These are phyloP conservation scores for Hydrolagus colliei DNA, from an alignment of 2,797 vertebrate species.

Conservation along the genomic window DNA sequence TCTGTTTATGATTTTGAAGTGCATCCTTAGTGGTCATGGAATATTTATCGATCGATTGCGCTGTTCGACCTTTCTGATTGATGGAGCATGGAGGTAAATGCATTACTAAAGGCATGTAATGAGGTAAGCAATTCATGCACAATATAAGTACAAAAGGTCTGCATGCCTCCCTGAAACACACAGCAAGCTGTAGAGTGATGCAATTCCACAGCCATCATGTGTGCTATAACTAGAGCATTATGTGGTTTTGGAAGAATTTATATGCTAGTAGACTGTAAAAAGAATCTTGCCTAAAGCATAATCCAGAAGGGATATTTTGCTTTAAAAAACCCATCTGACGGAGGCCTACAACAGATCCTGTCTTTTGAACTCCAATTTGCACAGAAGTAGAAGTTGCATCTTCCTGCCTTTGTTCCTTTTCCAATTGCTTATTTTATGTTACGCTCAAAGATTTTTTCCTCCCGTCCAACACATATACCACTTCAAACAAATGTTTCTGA, in stretches of 20 bases:
- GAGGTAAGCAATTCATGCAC: neutral
- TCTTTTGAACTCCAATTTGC: slow-evolving; percentile 2
- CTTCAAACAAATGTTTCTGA: slow-evolving; percentile 18
- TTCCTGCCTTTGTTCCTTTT: slow-evolving; percentile 18
- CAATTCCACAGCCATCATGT: neutral
- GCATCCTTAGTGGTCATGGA: neutral
- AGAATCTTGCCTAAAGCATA: slow-evolving; percentile 1
- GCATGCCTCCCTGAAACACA: neutral
- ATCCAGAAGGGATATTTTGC: slow-evolving; percentile 16
- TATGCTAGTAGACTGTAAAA: neutral
- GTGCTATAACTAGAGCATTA: neutral
- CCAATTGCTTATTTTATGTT: slow-evolving; percentile 15
- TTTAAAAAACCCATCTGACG: slow-evolving; percentile 15
- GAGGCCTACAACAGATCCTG: slow-evolving; percentile 6
- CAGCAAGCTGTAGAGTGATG: slow-evolving; percentile 1
- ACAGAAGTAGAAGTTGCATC: neutral
- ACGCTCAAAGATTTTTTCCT: slow-evolving; percentile 24
- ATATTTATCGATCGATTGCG: neutral
- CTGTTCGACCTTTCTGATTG: neutral
- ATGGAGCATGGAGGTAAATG: neutral
- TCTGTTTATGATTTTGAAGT: neutral
- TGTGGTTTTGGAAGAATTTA: slow-evolving; percentile 10
- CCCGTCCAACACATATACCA: slow-evolving; percentile 20
- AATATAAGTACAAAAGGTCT: neutral
- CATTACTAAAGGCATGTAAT: neutral